Evolutionary conservation across 2,888 invertebrate genomes (phyloP), one percentile per base, ranked within the genome.

Genomic region (Meiosimyza decipiens): DNA sequence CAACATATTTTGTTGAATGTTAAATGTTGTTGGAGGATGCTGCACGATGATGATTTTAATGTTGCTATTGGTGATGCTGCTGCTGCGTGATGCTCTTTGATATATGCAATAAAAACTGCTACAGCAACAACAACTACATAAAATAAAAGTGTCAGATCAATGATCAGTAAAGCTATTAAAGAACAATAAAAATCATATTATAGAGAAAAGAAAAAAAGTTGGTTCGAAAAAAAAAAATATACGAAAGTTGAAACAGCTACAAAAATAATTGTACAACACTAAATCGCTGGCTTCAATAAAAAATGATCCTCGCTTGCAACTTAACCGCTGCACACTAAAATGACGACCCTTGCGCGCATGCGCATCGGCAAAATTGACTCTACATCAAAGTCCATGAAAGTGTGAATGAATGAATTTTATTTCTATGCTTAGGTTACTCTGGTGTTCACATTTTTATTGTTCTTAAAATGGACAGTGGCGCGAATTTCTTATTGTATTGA

Each of bases 401-500:
- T 73, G 73, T 73, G 63, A 71, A 73, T 70, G 71, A 73, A 73
- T 66, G 65, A 60, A 54, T 54, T 73, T 70, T 47, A 70, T 70
- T 66, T 73, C 62, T 66, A 65, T 63, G 69, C 16, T 9, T 40
- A 40, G 62, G 49, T 60, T 69, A 51, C 13, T 16, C 40, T 62
- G 40, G 47, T 55, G 9, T 40, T 40, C 40, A 40, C 9, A 40
- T 40, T 40, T 22, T 57, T 64, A 33, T 68, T 72, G 49, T 22
- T 54, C 15, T 67, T 55, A 40, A 40, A 40, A 9, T 7, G 7
- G 9, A 40, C 40, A 40, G 40, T 40, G 40, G 40, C 6, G 40
- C 40, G 9, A 40, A 40, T 9, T 7, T 40, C 1, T 9, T 40
- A 2, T 40, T 7, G 0, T 0, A 7, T 4, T 7, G 9, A 9